phyloP scores from a whole-genome alignment of 2,113 vertebrate species.

The Myodes glareolus region DNA sequence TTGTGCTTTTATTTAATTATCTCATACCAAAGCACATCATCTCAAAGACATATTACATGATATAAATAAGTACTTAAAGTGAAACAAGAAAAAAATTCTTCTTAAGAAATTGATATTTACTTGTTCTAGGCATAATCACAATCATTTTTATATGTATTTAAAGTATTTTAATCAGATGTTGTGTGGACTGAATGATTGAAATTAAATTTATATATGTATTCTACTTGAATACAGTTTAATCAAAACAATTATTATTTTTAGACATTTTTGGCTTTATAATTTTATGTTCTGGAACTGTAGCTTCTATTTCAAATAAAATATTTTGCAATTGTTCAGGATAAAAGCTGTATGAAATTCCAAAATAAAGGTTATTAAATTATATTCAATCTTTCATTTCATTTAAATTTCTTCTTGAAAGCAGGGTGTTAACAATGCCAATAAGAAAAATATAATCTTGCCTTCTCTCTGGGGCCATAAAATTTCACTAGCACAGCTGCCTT shows the following conservation, averaged over 20 bases:
- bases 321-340: not conserved
- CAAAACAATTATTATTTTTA: slow-evolving; percentile 72
- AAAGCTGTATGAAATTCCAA: slow-evolving; percentile 2
- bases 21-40: not conserved
- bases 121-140: slow-evolving; percentile 23
- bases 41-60: not conserved
- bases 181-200: slow-evolving; percentile 43
- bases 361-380: slow-evolving; percentile 23
- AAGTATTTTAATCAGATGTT: slow-evolving; percentile 54
- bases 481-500: too few species aligned
- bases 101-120: not conserved
- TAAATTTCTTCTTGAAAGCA: not conserved
- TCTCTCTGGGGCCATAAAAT: too few species aligned
- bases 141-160: not conserved
- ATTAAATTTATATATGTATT: slow-evolving; percentile 68
- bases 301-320: slow-evolving; percentile 52
- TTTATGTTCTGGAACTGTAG: slow-evolving; percentile 39
- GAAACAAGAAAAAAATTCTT: not conserved
- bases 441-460: too few species aligned
- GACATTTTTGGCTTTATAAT: slow-evolving; percentile 52
- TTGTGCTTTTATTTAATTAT: slow-evolving; percentile 40
- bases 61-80: slow-evolving; percentile 18
- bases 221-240: slow-evolving; percentile 63
- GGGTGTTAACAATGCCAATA: not conserved
- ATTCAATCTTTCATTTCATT: slow-evolving; percentile 5